Conservation (phyloP, 2,888 invertebrate genomes). For the Drosophila melanocephala region DNA sequence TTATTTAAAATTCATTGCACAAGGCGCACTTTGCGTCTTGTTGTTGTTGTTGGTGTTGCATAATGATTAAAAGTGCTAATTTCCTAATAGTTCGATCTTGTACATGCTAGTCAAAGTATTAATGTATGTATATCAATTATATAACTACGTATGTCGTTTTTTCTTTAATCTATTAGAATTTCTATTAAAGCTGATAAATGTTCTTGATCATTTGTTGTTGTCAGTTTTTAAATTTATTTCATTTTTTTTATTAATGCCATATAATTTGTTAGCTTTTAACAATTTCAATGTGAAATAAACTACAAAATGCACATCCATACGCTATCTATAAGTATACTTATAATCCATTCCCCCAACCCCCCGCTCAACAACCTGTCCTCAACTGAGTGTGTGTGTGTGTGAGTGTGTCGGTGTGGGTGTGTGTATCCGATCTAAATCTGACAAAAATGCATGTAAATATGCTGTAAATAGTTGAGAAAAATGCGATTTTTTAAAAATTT, state of each 20-base stretch:
- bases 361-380: not conserved
- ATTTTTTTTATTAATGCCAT: slow-evolving; percentile 36
- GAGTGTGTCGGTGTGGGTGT: slow-evolving; percentile 21
- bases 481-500: slow-evolving; percentile 34
- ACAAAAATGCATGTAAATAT: slow-evolving; percentile 47
- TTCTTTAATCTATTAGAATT: slow-evolving; percentile 57
- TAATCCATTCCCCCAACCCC: not conserved
- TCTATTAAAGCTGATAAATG: slow-evolving; percentile 78
- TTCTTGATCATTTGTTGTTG: slow-evolving; percentile 65
- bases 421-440: slow-evolving; percentile 27
- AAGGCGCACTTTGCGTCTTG: slow-evolving; percentile 10
- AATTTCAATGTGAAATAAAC: slow-evolving; percentile 78
- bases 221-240: slow-evolving; percentile 10
- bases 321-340: slow-evolving; percentile 7
- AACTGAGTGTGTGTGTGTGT: slow-evolving; percentile 15
- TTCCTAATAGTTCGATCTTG: slow-evolving; percentile 68
- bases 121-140: slow-evolving; percentile 35
- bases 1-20: slow-evolving; percentile 21
- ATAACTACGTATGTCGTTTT: slow-evolving; percentile 48
- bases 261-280: slow-evolving; percentile 53
- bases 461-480: slow-evolving; percentile 63
- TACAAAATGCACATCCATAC: slow-evolving; percentile 49
- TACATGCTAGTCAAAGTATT: slow-evolving; percentile 54
- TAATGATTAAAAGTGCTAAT: slow-evolving; percentile 65
- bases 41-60: slow-evolving; percentile 40